Conservation (phyloP, 2,888 invertebrate genomes). For the Thera obeliscata region DNA sequence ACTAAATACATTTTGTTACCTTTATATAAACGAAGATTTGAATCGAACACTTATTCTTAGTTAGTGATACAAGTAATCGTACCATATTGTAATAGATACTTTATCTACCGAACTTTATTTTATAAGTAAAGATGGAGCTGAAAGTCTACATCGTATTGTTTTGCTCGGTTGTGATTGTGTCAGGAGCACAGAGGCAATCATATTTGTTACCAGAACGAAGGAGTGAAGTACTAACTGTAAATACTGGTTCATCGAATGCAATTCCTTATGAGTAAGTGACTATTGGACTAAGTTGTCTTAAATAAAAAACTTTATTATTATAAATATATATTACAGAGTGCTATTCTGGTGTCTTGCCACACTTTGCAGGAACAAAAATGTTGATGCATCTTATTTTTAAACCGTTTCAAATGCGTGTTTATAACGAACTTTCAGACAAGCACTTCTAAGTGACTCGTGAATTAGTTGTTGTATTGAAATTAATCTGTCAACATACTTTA, state of each 20-base stretch:
- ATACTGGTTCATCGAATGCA: slow-evolving; percentile 11
- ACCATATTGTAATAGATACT: background rate
- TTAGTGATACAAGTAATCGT: background rate
- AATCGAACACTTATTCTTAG: background rate
- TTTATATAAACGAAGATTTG: slow-evolving; percentile 3
- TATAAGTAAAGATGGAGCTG: slow-evolving; percentile 29
- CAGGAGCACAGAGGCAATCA: slow-evolving; percentile 31
- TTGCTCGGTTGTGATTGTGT: slow-evolving; percentile 20
- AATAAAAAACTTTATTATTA: no score
- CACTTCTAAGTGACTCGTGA: no score
- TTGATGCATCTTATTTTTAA: no score
- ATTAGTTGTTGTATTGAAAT: no score
- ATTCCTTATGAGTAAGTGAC: slow-evolving; percentile 34
- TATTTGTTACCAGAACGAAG: slow-evolving; percentile 43
- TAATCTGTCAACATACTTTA: no score
- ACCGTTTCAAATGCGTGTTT: no score
- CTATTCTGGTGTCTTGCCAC: background rate
- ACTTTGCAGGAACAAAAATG: background rate
- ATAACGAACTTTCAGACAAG: no score
- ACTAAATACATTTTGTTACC: slow-evolving; percentile 14
- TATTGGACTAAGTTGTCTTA: background rate
- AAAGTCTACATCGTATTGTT: slow-evolving; percentile 13
- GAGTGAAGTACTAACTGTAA: slow-evolving; percentile 21
- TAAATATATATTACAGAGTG: no score
- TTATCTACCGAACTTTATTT: background rate